Evolutionary conservation across 2,797 vertebrate genomes (phyloP), one percentile per base, ranked within the genome.

Genomic region (Psittacula echo): DNA sequence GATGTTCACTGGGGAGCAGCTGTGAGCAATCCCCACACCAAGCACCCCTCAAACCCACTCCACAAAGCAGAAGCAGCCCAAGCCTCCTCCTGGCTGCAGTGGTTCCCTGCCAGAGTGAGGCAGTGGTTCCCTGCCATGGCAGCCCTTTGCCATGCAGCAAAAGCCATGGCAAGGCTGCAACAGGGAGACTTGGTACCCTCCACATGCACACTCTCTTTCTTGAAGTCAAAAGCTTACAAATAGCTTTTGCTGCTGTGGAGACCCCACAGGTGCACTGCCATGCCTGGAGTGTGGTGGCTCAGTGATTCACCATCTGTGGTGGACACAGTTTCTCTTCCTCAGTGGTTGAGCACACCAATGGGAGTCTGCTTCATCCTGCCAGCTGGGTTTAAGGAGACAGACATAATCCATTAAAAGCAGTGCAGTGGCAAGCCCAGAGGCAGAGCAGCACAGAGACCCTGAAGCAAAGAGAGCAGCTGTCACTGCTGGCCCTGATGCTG

Each of bases 391-490:
- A 37, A 67, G 51, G n/a, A 72, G 34, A 48, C 16, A 23, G 62
- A 30, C 1, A 2, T 10, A 41, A 32, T 14, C 17, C 12, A 3
- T 24, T 37, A 29, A 29, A 85, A 85, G 5, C 9, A 66, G 54
- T 0, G 39, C 1, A 6, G 32, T 24, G 45, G 29, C 2, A 10
- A 70, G 64, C 29, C 51, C 20, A 20, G 73, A 58, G 42, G 34
- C 42, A 37, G 73, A 51, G 39, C 0, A 0, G 19, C 10, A 11
- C 27, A 30, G 41, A 84, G 7, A 3, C 8, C 26, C 34, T 1
- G 0, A 16, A 30, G 76, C 54, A 51, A 51, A 79, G 53, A 53
- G 60, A 58, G 58, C 29, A 11, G 44, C 53, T 82, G 64, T 30
- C 30, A 3, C 79, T 64, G 58, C 51, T 54, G 56, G 6, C 45